Conservation (phyloP, 2,797 vertebrate genomes). For the Podarcis siculus region DNA sequence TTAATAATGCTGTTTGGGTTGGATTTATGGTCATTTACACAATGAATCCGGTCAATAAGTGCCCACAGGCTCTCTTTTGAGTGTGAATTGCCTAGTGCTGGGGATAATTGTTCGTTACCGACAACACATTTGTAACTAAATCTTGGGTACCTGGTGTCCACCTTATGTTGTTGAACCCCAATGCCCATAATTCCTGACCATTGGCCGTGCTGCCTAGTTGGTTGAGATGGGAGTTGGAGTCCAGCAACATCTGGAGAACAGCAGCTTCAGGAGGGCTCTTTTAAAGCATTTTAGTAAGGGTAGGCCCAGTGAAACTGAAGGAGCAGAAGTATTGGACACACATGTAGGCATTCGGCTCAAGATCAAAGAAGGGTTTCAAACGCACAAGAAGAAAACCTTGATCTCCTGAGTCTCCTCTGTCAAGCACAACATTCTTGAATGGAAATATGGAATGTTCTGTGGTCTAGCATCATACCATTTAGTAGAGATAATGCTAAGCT, state of each 20-base stretch:
- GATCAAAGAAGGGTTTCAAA: background rate
- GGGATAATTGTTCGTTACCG: constrained; percentile 48
- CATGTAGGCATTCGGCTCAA: background rate
- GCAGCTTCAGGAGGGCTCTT: no score
- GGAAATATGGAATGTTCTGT: background rate
- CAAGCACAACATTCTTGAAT: background rate
- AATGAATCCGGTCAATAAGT: constrained; percentile 52
- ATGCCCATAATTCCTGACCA: no score
- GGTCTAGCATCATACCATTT: no score
- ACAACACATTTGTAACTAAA: constrained; percentile 33
- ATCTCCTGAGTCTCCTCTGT: rapidly evolving
- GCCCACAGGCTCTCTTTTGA: constrained; percentile 46
- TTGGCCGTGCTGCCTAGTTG: no score
- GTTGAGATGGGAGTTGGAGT: no score
- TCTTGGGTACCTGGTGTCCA: background rate
- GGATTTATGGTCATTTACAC: constrained; percentile 69
- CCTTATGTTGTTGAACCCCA: no score
- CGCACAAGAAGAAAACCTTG: background rate
- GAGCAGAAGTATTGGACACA: background rate
- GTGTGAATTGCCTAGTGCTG: constrained; percentile 41
- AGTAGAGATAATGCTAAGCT: no score
- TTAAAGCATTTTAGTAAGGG: background rate
- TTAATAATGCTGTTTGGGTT: constrained; percentile 58
- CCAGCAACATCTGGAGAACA: no score
- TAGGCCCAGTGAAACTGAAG: constrained; percentile 15